Evolutionary conservation across 2,888 invertebrate genomes (phyloP), one percentile per base, ranked within the genome.

Genomic region (Rhogogaster chlorosoma): DNA sequence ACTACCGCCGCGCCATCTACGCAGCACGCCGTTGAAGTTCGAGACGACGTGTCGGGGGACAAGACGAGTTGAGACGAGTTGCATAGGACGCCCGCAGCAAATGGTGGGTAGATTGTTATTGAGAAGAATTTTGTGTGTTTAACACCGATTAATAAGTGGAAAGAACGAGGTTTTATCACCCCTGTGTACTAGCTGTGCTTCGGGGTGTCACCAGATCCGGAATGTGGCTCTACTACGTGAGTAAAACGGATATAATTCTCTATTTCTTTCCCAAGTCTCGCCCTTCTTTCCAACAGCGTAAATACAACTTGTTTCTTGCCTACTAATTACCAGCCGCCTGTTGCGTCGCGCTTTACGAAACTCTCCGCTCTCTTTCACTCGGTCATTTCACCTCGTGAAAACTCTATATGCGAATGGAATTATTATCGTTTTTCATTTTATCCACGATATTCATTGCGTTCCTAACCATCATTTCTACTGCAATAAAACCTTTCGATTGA

Each of bases 21-120:
- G 83, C 83, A 84, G 84, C 86, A 87, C 86, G 86, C 86, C 85
- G 67, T 64, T 75, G 86, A 87, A 87, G 86, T 86, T 86, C 73
- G 77, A 42, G 45, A 80, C 84, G 49, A 87, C 86, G 86, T 87
- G 86, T 83, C 83, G 83, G 4, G 45, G 70, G 42, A 22, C 67
- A 49, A 38, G 83, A 61, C 57, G 61, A 77, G 61, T 26, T 45
- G n/a, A 36, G 42, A 49, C 83, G 45, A 45, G 67, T 67, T 45
- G 83, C 83, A 83, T 83, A 83, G 83, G 83, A 83, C 83, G 83
- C 83, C 70, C 22, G 83, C 49, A 83, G 67, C 64, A 61, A 64
- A 80, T 80, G 80, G 80, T 64, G 64, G 64, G 80, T 80, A 36
- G 18, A 61, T 80, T 80, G 80, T 80, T 80, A 22, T 61, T 29